Conservation (phyloP, 2,113 vertebrate genomes). For the Gopherus flavomarginatus region DNA sequence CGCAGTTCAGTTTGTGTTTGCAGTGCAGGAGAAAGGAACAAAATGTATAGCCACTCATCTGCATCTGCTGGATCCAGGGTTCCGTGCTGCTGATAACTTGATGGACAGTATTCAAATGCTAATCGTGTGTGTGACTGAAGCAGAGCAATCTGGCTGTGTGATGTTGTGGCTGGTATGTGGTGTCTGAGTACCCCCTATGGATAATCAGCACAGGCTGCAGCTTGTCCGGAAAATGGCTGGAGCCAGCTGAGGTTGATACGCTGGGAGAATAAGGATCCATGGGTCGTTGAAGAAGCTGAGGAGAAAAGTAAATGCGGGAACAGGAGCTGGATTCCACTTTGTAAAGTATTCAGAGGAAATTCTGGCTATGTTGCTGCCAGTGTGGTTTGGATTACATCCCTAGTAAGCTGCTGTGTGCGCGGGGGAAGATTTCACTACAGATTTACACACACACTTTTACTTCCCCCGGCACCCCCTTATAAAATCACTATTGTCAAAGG, state of each 20-base stretch:
- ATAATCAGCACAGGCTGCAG: neutral
- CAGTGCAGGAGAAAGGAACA: conserved; percentile 15
- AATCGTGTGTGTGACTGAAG: neutral
- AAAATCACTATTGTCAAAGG: neutral
- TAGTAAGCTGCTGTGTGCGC: neutral
- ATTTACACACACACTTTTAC: neutral
- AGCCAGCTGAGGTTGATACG: neutral
- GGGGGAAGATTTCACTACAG: neutral
- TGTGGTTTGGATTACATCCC: neutral
- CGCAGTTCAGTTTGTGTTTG: neutral
- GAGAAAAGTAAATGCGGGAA: neutral
- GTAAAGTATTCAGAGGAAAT: neutral
- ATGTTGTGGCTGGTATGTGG: neutral
- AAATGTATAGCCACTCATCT: conserved; percentile 63
- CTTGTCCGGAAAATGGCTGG: neutral
- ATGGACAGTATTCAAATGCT: conserved; percentile 63
- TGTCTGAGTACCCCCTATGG: neutral
- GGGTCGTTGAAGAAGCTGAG: neutral
- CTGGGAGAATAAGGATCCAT: neutral
- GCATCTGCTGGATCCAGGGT: conserved; percentile 37
- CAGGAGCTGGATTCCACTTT: neutral
- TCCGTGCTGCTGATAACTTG: conserved; percentile 41
- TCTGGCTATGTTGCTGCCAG: neutral
- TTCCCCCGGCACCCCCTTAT: neutral
- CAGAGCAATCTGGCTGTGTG: neutral